Evolutionary conservation across 2,113 vertebrate genomes (phyloP).

Genomic region (Pollachius pollachius): DNA sequence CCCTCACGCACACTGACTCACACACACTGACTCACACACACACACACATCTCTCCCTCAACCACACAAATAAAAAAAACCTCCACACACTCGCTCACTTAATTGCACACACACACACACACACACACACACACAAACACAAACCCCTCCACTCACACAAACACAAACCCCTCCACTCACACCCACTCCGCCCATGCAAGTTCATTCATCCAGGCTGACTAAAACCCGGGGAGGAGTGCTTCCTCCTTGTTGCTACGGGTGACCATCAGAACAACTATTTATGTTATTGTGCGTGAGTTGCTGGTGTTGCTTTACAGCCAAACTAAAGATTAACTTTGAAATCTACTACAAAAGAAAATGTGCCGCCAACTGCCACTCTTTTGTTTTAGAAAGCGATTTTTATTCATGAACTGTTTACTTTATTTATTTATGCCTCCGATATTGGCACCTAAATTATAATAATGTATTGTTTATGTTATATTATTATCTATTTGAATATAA

Average conservation of each 20-base stretch:
- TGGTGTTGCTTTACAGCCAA: slow-evolving; percentile 16
- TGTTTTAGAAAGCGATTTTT: background rate
- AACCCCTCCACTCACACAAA: slow-evolving; percentile 1
- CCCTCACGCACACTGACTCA: no score
- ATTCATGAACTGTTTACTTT: background rate
- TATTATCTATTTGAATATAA: no score
- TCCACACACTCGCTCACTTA: no score
- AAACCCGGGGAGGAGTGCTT: slow-evolving; percentile 24
- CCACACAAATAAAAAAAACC: no score
- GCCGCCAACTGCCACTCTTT: background rate
- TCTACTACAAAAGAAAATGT: background rate
- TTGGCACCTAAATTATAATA: no score
- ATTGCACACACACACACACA: no score
- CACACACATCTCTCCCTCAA: no score
- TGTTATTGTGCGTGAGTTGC: slow-evolving; percentile 12
- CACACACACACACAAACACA: no score
- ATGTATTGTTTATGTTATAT: no score
- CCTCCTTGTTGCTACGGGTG: slow-evolving; percentile 33
- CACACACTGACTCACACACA: no score
- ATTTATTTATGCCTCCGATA: background rate
- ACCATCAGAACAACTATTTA: slow-evolving; percentile 5
- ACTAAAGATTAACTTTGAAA: background rate
- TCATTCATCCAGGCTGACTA: slow-evolving; percentile 33
- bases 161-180: slow-evolving; percentile 18
- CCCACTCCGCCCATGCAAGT: slow-evolving; percentile 10